Base-by-base conservation (phyloP, 2,888 invertebrate genomes). In the Drosophila formosana region DNA sequence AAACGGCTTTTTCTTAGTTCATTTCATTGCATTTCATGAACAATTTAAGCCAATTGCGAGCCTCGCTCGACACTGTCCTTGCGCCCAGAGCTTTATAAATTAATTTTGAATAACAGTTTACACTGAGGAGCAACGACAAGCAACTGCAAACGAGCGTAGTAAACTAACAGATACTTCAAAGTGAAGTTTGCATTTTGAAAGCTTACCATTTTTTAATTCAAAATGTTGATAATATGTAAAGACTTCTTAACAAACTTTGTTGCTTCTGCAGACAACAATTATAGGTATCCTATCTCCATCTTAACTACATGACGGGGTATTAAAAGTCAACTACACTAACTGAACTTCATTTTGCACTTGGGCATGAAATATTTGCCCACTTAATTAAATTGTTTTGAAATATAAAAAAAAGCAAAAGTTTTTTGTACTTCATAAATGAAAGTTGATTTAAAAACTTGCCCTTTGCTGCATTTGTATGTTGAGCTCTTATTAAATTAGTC, bases 11-110 rank as follows among this genome's bases (percentile, higher is more conserved):
- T 85, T 80, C 83, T 83, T 88, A 88, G 83, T 83, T 86, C 88
- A 73, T 87, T 86, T 86, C 85, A 85, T 85, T 85, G 89, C 89
- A 89, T 87, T 86, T 86, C 89, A 86, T 86, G 88, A 86, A 89
- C 85, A 86, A 86, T 86, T 86, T 86, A 86, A 86, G 88, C 85
- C 89, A 86, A 86, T 86, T 89, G 89, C 88, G 69, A 67, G 58
- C 63, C 49, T 18, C 53, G 50, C 63, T 68, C 53, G 45, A 58
- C 39, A 66, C 65, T 73, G 86, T 78, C 82, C 82, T 75, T 75
- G 85, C 60, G 57, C 74, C 64, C 64, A 55, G 65, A 58, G 70
- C 68, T 66, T 72, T 82, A 87, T 87, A 89, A 84, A 85, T 87
- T 89, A 43, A 89, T 89, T 85, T 84, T 63, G 57, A 57, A 75